Conservation (phyloP, 64 coral and sea anemone genomes). For the Cladopsammia gracilis region DNA sequence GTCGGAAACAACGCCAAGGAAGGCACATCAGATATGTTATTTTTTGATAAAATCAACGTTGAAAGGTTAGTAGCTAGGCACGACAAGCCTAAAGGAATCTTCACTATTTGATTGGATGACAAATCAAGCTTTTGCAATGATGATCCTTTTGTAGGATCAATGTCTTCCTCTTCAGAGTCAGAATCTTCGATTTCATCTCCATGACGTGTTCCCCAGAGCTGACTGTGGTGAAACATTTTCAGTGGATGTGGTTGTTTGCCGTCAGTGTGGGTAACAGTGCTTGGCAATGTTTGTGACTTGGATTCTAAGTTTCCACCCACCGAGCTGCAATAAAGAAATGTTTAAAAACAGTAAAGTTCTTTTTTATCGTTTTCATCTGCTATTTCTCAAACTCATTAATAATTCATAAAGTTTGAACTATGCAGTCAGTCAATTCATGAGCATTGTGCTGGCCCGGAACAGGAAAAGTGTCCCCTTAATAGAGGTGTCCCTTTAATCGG, state of each 20-base stretch:
- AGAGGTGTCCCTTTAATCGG: too few species aligned
- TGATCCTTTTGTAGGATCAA: conserved; percentile 73
- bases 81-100: conserved; percentile 82
- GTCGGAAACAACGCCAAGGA: conserved; percentile 83
- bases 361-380: too few species aligned
- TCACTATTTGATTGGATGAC: conserved; percentile 76
- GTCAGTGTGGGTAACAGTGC: background rate
- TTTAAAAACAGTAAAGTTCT: too few species aligned
- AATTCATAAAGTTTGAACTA: too few species aligned
- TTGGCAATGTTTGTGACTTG: background rate
- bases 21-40: conserved; percentile 72
- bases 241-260: conserved; percentile 60
- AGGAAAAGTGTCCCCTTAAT: too few species aligned
- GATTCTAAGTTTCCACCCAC: background rate
- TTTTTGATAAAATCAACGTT: conserved; percentile 93
- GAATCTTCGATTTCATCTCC: conserved; percentile 92
- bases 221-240: conserved; percentile 91
- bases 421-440: too few species aligned
- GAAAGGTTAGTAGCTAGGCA: conserved; percentile 89
- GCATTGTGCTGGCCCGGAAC: too few species aligned
- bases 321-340: conserved; percentile 14
- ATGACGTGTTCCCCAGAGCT: conserved; percentile 81
- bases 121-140: conserved; percentile 92
- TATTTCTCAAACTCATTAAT: too few species aligned
- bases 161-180: conserved; percentile 92